Evolutionary conservation across 2,797 vertebrate species (phyloP).

Genomic region (Hoplostethus mediterraneus): DNA sequence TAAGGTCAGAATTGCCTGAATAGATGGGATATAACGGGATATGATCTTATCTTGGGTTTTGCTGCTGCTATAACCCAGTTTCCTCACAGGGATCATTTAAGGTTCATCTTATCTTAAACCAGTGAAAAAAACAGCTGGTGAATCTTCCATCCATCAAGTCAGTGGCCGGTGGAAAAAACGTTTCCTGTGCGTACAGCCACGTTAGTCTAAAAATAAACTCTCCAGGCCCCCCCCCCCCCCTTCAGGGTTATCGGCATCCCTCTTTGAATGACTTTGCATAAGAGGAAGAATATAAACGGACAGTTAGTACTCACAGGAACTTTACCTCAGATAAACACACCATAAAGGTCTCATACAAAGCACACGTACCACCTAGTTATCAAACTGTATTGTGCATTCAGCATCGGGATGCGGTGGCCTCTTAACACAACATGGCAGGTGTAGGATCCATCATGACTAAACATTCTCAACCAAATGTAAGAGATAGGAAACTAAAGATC

Average conservation of each 20-base stretch:
- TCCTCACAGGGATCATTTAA: neutral
- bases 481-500: conserved; percentile 1
- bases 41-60: neutral
- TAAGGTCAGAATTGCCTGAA: conserved; percentile 15
- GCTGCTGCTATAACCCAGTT: neutral
- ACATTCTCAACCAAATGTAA: neutral
- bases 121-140: neutral
- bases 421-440: neutral
- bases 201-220: conserved; percentile 8
- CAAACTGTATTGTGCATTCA: neutral
- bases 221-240: neutral
- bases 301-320: conserved; percentile 13
- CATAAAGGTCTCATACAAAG: conserved; percentile 16
- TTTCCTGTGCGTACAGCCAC: conserved; percentile 8
- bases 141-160: neutral
- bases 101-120: neutral
- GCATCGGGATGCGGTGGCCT: neutral
- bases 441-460: neutral
- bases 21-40: neutral
- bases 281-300: conserved; percentile 31
- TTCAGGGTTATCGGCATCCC: conserved; percentile 23
- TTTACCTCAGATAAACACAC: conserved; percentile 32
- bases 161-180: neutral
- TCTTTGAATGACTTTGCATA: conserved; percentile 56
- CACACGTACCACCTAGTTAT: neutral